phyloP scores from a whole-genome alignment of 2,888 invertebrate genomes.

The Invenusta paracnida region DNA sequence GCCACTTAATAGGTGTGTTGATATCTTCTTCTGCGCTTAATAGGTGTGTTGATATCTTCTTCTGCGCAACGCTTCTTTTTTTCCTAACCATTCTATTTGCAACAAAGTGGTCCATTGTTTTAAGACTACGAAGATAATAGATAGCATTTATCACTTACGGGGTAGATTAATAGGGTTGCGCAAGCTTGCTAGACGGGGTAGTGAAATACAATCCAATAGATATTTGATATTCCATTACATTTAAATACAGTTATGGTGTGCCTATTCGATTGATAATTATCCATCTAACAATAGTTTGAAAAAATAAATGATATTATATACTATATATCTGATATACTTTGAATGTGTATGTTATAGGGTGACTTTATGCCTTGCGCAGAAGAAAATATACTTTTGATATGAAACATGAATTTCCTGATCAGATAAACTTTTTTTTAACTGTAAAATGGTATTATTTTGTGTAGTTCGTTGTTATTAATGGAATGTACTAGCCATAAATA shows the following conservation, averaged over 20 bases:
- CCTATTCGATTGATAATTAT: not conserved
- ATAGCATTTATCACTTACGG: not conserved
- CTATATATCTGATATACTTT: not conserved
- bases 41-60: not conserved
- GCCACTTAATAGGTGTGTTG: not conserved
- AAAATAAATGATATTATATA: not conserved
- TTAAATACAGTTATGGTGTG: not conserved
- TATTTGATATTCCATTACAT: not conserved
- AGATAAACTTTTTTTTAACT: not conserved
- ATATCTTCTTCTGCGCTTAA: conserved; percentile 8
- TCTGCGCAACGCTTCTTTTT: not conserved
- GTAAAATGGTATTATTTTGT: not conserved
- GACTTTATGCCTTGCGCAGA: not conserved
- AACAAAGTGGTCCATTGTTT: not conserved
- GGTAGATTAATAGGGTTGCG: not conserved
- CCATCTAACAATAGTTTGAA: not conserved
- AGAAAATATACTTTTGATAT: not conserved
- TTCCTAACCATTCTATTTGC: conserved; percentile 10
- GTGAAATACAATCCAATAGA: conserved; percentile 5
- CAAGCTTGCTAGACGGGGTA: conserved; percentile 14
- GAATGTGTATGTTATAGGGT: not conserved
- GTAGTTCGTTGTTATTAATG: not conserved
- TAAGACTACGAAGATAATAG: not conserved
- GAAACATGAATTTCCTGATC: not conserved
- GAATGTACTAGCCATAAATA: conserved; percentile 17